Evolutionary conservation across 2,888 invertebrate genomes (phyloP), one percentile per base, ranked within the genome.

Genomic region (Crepidodera aurea): DNA sequence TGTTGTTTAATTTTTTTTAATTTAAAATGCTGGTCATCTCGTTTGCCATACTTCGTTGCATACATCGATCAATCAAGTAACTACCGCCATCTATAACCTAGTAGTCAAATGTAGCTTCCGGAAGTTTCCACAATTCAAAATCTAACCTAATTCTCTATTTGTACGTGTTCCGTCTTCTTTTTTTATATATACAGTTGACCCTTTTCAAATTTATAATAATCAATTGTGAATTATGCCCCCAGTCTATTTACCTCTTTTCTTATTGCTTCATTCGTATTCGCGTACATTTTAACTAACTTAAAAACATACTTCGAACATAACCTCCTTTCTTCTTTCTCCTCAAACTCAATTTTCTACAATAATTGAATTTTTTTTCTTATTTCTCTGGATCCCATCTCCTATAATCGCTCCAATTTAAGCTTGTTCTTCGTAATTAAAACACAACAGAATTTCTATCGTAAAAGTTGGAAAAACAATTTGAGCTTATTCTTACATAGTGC

Each of bases 381-480:
- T 42, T 29, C 29, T 29, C 19, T 25, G 32, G 15, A 16, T 55
- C 44, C 42, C 44, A 55, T 55, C 34, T 34, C 34, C 15, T 44
- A 55, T 55, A 46, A 55, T 44, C 46, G 32, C 55, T 32, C 29
- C 54, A 55, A 53, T 53, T 53, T 53, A 53, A 55, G 46, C 55
- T 55, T 60, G 60, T 60, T 42, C 32, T 40, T 12, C 55, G 55
- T 62, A 65, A 65, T 65, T 65, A 65, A 65, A 62, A 62, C 62
- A 59, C 60, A 51, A 48, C 64, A 51, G 54, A 60, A 60, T 39
- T 56, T 50, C 57, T 39, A 62, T 54, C 34, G 62, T 66, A 66
- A 66, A 66, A 66, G 56, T 64, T 61, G 44, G 56, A 57, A 59
- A 67, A 65, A 65, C 64, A 65, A 62, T 67, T 65, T 62, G 51